Base-by-base conservation (phyloP, 1,140 invertebrate species). In the Chironomus striatipennis region DNA sequence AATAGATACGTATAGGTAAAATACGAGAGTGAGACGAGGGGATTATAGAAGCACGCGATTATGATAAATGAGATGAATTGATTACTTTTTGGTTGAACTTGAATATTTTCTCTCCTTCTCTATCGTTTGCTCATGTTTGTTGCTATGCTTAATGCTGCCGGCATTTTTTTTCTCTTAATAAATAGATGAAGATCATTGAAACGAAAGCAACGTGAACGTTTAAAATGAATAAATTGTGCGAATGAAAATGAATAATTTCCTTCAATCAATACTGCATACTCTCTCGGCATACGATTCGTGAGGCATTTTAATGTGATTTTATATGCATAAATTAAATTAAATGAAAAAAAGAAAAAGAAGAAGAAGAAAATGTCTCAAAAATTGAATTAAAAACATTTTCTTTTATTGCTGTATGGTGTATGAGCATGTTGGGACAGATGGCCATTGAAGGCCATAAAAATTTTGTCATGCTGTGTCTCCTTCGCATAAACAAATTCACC, bases 31-130 rank as follows among this genome's bases (percentile, higher is more conserved):
- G n/a, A n/a, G 43, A 47, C n/a, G n/a, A 12, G 47, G 47, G n/a
- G 47, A 57, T 57, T 57, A 57, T 12, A 57, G 47, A 12, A 57
- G 47, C 47, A 57, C 47, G 47, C 47, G 47, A 57, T 57, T 57
- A 57, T 57, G 47, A 57, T 57, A 57, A 57, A 57, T 57, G 47
- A 57, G 47, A 57, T 57, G 47, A 57, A 57, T 57, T 57, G 47
- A 57, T 57, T 57, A 57, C 12, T 57, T 57, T 57, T 47, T 57
- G 47, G 12, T 57, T 57, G 47, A 57, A 57, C 47, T 57, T 57
- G 47, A 57, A 57, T 34, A 34, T 34, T 34, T 34, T 34, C 24
- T 34, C 24, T 34, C 24, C 24, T 2, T 34, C 24, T 34, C 24
- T 34, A 34, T 34, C 24, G n/a, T n/a, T n/a, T 34, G 24, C 24